These are phyloP conservation scores for Asteroscopus sphinx DNA, from an alignment of 2,888 invertebrate genomes.

Conservation along the genomic window DNA sequence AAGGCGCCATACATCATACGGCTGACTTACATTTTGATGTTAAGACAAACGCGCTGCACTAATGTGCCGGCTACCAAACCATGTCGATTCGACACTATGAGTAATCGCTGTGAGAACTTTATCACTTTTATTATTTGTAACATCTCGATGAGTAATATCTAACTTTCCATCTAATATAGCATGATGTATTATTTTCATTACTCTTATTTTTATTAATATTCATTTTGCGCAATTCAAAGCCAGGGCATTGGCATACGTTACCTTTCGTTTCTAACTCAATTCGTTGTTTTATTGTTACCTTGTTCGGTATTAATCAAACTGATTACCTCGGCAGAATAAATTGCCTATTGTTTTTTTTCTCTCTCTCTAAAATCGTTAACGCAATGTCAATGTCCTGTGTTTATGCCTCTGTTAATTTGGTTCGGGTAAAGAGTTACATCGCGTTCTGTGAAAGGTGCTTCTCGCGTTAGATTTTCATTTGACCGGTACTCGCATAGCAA, in stretches of 20 bases:
- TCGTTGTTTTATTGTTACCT: constrained; percentile 87
- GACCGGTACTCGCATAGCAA: constrained; percentile 79
- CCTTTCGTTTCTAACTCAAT: constrained; percentile 88
- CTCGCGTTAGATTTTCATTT: constrained; percentile 64
- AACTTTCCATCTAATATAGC: constrained; percentile 88
- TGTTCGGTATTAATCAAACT: constrained; percentile 88
- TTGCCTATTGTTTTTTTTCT: constrained; percentile 88
- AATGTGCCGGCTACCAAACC: constrained; percentile 78
- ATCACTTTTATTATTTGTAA: constrained; percentile 83
- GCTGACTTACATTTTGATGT: constrained; percentile 85
- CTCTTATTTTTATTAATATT: constrained; percentile 84
- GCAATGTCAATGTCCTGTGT: constrained; percentile 93
- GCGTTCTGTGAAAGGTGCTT: constrained; percentile 65
- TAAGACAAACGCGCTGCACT: constrained; percentile 80
- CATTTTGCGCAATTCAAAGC: constrained; percentile 91
- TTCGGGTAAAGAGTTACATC: constrained; percentile 70
- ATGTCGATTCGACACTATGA: constrained; percentile 82
- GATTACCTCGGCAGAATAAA: constrained; percentile 87
- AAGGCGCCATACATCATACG: constrained; percentile 84
- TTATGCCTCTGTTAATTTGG: constrained; percentile 83
- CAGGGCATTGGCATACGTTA: constrained; percentile 97
- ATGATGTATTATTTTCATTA: constrained; percentile 89
- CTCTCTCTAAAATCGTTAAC: constrained; percentile 84
- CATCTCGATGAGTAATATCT: constrained; percentile 83
- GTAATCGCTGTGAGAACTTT: constrained; percentile 84